Base-by-base conservation (phyloP, 2,113 vertebrate genomes). In the Marmota flaviventris region DNA sequence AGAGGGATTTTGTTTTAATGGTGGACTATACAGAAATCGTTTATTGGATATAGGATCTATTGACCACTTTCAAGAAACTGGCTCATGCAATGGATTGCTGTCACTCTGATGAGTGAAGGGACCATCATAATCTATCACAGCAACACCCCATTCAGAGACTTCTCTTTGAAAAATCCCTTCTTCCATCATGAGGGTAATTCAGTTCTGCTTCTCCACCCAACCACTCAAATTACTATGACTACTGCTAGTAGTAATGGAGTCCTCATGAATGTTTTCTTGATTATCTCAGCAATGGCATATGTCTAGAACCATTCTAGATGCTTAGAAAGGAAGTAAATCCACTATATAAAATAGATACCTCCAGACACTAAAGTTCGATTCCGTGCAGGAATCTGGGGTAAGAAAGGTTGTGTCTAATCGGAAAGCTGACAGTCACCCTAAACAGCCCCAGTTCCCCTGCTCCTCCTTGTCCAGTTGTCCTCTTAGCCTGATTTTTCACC, bases 1-100 rank as follows among this genome's bases (percentile, higher is more conserved):
- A 93, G 63, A 93, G 32, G 34, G 87, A 94, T 97, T 97, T 96
- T 96, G 94, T 97, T 98, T 97, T 94, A 96, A 94, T 67, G 58
- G 93, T 86, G 85, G 89, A 79, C 94, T 67, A 85, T 63, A 70
- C 82, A 89, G 86, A 94, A 76, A 85, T 79, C 39, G 45, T 93
- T 85, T 88, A 78, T 90, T 90, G 56, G 93, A 34, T 86, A 20
- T 22, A 67, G 48, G 56, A 53, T 89, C 76, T 93, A 75, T 69
- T 58, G 85, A 67, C 8, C 79, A 90, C 77, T 93, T 90, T 79
- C 34, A 18, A 97, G 93, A 78, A 83, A 69, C 37, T 24, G 34
- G 39, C 72, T 85, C 27, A 45, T 1, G 34, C 85, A 58, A 72
- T 18, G 85, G 70, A 85, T 32, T 79, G 83, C n/a, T 22, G 18